A percentile compares a stretch with the other conserved stretches of the same genome.
These are phyloP conservation scores for Ramphastos sulfuratus DNA, from an alignment of 2,113 vertebrate genomes.

Conservation along the genomic window DNA sequence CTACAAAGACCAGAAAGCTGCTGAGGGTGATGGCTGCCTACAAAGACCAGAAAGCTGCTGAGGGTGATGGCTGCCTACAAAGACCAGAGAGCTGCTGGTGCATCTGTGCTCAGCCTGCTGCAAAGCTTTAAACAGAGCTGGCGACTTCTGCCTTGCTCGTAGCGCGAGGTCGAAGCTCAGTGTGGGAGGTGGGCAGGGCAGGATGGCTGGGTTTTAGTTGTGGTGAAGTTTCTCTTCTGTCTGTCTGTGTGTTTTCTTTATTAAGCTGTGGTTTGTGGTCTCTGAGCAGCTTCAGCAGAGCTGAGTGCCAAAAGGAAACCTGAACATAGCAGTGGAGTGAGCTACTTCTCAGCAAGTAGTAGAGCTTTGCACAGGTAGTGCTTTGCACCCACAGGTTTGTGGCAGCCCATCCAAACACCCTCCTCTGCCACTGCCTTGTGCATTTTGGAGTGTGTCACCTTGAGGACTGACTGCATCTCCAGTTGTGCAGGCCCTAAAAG, in stretches of 20 bases:
- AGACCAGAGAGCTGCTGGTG: not conserved
- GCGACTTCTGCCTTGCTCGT: not conserved
- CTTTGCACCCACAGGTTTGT: not conserved
- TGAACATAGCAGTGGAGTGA: not conserved
- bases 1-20: too few relatives aligned
- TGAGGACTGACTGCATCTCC: not conserved
- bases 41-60: not conserved
- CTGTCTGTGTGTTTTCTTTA: not conserved
- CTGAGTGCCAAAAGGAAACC: not conserved
- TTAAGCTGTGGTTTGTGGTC: slow-evolving; percentile 2
- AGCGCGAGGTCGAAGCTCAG: not conserved
- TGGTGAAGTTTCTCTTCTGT: not conserved
- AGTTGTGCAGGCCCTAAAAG: not conserved
- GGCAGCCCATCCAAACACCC: not conserved
- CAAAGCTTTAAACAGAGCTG: not conserved
- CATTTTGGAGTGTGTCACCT: not conserved
- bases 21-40: too few relatives aligned
- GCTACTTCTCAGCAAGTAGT: not conserved
- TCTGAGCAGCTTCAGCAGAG: slow-evolving; percentile 18
- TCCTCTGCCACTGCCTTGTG: not conserved
- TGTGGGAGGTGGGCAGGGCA: not conserved
- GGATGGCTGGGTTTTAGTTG: not conserved
- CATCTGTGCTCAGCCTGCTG: not conserved
- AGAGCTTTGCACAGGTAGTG: not conserved
- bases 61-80: too few relatives aligned